Conservation (phyloP, 92 coral and sea anemone genomes). For the Virgularia gustaviana region DNA sequence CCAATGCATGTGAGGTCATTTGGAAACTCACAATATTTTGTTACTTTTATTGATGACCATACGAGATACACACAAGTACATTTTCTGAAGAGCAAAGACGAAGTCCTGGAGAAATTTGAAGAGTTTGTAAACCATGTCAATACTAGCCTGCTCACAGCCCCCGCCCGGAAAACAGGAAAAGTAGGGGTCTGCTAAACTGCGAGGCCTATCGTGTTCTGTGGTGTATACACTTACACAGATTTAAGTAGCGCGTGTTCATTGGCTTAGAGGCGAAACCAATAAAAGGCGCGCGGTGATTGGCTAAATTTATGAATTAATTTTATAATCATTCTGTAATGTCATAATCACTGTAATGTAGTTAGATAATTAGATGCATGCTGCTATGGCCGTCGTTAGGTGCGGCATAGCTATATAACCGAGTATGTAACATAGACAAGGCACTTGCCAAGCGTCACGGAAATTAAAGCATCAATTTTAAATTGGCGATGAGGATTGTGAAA, state of each 20-base stretch:
- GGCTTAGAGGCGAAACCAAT: background rate
- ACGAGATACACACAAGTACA: slow-evolving; percentile 10
- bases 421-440: too few relatives aligned
- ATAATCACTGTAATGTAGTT: too few relatives aligned
- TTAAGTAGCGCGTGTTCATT: slow-evolving; percentile 21
- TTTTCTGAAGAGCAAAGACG: slow-evolving; percentile 7
- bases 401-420: too few relatives aligned
- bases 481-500: too few relatives aligned
- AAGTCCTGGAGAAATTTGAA: slow-evolving; percentile 30
- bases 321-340: too few relatives aligned
- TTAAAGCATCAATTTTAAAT: too few relatives aligned
- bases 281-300: slow-evolving; percentile 12
- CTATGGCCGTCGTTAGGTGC: too few relatives aligned
- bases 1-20: slow-evolving; percentile 30
- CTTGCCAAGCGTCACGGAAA: too few relatives aligned
- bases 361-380: too few relatives aligned
- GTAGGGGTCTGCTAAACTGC: slow-evolving; percentile 22
- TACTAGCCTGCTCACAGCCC: too few relatives aligned
- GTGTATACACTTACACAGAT: background rate
- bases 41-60: too few relatives aligned
- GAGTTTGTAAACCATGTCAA: slow-evolving; percentile 30
- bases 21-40: slow-evolving; percentile 17
- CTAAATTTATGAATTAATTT: background rate
- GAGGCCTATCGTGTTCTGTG: slow-evolving; percentile 29
- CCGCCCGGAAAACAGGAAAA: too few relatives aligned